Conservation (phyloP, 2,113 vertebrate genomes). For the Nycticryphes semicollaris region DNA sequence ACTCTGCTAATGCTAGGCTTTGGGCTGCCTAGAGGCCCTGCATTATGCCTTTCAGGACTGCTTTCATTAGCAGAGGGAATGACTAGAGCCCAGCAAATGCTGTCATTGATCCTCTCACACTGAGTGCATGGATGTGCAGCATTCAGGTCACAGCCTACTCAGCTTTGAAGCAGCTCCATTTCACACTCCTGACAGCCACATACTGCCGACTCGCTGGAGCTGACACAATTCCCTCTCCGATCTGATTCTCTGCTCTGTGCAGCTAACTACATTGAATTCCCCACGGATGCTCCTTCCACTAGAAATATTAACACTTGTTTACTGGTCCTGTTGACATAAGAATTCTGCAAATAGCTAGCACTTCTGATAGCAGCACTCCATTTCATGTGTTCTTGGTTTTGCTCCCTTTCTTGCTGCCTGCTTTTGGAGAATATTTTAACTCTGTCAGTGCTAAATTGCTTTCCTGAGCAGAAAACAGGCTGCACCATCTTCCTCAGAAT, state of each 20-base stretch:
- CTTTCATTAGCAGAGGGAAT: conserved; percentile 79
- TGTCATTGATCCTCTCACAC: conserved; percentile 79
- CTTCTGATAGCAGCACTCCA: conserved; percentile 34
- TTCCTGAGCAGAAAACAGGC: not conserved
- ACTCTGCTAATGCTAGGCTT: conserved; percentile 74
- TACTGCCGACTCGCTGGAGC: conserved; percentile 58
- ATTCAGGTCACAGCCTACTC: conserved; percentile 76
- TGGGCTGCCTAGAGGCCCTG: conserved; percentile 75
- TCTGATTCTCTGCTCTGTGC: conserved; percentile 52
- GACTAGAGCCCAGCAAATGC: conserved; percentile 75
- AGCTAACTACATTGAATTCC: conserved; percentile 70
- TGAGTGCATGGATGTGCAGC: conserved; percentile 64
- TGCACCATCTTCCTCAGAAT: not conserved
- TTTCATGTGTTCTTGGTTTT: not conserved
- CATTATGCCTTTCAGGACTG: conserved; percentile 74
- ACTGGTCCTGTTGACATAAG: conserved; percentile 74
- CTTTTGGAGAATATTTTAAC: conserved; percentile 2
- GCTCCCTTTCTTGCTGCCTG: not conserved
- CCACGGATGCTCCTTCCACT: conserved; percentile 53
- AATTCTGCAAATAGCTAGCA: conserved; percentile 68
- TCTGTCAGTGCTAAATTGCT: not conserved
- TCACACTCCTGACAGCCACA: conserved; percentile 72
- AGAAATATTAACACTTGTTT: conserved; percentile 81
- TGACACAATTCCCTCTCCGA: conserved; percentile 68
- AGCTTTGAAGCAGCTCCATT: conserved; percentile 78